phyloP scores from a whole-genome alignment of 1,140 invertebrate genomes.

The Trachymyrmex septentrionalis region DNA sequence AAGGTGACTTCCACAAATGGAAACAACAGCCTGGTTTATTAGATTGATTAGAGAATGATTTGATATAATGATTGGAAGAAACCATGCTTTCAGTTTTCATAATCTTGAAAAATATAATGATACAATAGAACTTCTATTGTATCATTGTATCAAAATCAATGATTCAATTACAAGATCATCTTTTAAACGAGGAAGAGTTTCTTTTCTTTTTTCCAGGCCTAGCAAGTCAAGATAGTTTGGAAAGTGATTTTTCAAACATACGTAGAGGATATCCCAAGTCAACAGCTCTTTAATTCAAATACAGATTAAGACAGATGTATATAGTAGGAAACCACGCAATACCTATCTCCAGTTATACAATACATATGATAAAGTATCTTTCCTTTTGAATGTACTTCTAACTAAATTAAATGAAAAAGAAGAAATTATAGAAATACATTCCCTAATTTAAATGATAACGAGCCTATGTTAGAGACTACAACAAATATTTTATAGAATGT shows the following conservation, averaged over 20 bases:
- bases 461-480: neutral
- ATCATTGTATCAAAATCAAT: no score
- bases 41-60: no score
- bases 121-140: no score
- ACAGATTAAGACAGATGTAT: neutral
- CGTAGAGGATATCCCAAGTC: neutral
- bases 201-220: neutral
- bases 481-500: neutral
- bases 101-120: no score
- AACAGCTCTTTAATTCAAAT: constrained; percentile 1
- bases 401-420: neutral
- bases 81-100: no score
- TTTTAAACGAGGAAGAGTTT: neutral
- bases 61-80: no score
- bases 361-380: neutral
- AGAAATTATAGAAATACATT: neutral
- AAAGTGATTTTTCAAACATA: neutral
- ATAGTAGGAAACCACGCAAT: neutral
- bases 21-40: no score
- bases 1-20: no score
- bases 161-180: neutral
- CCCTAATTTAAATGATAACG: neutral
- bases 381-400: neutral
- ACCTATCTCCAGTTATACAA: neutral
- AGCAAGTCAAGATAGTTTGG: neutral